phyloP scores from a whole-genome alignment of 2,113 vertebrate species.

The rabbit (Oryctolagus cuniculus) region DNA sequence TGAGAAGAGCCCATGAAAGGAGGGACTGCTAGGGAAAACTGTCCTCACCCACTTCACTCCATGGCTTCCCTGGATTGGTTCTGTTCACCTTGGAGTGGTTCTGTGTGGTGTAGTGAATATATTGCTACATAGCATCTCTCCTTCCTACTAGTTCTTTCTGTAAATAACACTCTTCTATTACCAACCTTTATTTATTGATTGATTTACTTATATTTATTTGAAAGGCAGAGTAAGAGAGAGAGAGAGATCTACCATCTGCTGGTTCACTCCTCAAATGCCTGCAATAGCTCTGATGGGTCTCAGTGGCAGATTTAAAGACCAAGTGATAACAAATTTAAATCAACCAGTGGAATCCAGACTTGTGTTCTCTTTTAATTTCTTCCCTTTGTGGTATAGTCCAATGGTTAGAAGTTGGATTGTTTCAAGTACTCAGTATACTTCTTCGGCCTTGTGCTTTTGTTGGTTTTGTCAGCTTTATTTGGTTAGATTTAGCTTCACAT shows the following conservation, averaged over 20 bases:
- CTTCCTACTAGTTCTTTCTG: not conserved
- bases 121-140: not conserved
- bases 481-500: conserved; percentile 63
- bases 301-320: conserved; percentile 59
- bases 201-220: no score
- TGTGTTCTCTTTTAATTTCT: conserved; percentile 55
- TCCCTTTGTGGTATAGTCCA: not conserved
- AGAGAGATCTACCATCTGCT: no score
- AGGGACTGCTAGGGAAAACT: not conserved
- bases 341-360: conserved; percentile 24
- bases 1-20: not conserved
- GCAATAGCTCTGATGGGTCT: not conserved
- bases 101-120: not conserved
- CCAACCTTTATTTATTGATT: not conserved
- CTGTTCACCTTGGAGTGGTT: not conserved
- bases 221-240: no score
- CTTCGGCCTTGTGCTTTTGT: conserved; percentile 32
- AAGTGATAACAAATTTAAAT: conserved; percentile 58
- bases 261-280: no score
- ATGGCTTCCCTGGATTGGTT: not conserved
- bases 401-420: not conserved
- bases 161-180: not conserved
- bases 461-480: conserved; percentile 40
- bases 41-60: not conserved
- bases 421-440: conserved; percentile 11